Evolutionary conservation across 2,113 vertebrate species (phyloP).

Genomic region (Ailuropoda melanoleuca): DNA sequence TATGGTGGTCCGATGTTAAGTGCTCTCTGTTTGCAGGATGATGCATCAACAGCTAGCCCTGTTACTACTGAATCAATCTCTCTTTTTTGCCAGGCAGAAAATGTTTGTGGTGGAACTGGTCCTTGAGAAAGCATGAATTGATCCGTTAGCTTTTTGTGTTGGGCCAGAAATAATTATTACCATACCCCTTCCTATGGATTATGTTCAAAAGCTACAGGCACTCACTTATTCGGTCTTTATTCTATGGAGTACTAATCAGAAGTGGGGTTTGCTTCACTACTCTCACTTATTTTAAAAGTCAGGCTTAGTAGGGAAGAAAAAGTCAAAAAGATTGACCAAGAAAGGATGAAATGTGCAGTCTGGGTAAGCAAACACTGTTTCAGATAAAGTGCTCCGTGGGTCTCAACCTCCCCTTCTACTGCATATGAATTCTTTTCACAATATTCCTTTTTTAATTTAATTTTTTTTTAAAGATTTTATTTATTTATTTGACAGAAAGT

Average conservation of each 20-base stretch:
- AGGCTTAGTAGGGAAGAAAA: conserved; percentile 68
- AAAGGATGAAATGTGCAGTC: conserved; percentile 49
- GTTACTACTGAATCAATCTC: conserved; percentile 43
- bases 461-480: no score
- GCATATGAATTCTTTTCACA: conserved; percentile 51
- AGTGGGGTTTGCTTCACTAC: conserved; percentile 27
- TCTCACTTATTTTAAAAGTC: conserved; percentile 66
- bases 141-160: conserved; percentile 46
- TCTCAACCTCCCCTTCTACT: conserved; percentile 23
- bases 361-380: conserved; percentile 39
- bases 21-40: conserved; percentile 46
- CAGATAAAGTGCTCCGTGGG: conserved; percentile 58
- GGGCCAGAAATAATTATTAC: conserved; percentile 63
- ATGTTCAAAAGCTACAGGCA: conserved; percentile 58
- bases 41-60: conserved; percentile 38
- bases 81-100: conserved; percentile 21
- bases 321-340: conserved; percentile 51
- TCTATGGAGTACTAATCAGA: conserved; percentile 42
- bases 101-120: conserved; percentile 21
- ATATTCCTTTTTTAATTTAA: conserved; percentile 25
- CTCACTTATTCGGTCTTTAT: conserved; percentile 63
- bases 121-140: conserved; percentile 62
- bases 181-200: conserved; percentile 54
- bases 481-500: no score
- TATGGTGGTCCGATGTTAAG: background rate